Base-by-base conservation (phyloP, 2,888 invertebrate species). In the Alitta virens region DNA sequence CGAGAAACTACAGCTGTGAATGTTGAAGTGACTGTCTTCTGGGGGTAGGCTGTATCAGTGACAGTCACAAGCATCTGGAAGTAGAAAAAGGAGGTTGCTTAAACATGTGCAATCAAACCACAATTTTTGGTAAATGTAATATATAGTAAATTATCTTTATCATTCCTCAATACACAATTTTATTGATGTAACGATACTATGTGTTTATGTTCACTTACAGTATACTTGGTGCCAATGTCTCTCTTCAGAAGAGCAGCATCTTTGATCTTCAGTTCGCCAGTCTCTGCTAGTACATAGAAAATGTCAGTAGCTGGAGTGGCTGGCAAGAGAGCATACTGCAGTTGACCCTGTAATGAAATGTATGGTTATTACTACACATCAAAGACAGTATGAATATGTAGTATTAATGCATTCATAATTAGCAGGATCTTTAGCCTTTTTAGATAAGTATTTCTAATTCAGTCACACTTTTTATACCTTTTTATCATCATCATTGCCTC, bases 241-340 rank as follows among this genome's bases (percentile, higher is more conserved):
- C 63, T 59, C n/a, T 50, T 66, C 27, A 77, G 66, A 12, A 56
- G 26, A 1, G 51, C 51, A 9, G 59, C n/a, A 50, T 72, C 70
- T 38, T 66, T 64, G 25, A 77, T 61, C 16, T 69, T 63, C 42
- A 77, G 70, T 38, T 74, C 70, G n/a, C 78, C 78, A 43, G 71
- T 70, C 16, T 63, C 65, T 16, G 59, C 26, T 53, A 73, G 61
- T 18, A 78, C 71, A 50, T 60, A 66, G 67, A 78, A 78, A 68
- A 75, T 73, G 40, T 69, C 70, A 16, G 75, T 59, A 23, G 63
- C 66, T 2, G 68, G 68, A 3, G 50, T 43, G 18, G 64, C 42
- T 2, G 59, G 59, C 18, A 63, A 14, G 27, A 55, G n/a, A 16
- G 23, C 26, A 52, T 23, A 26, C 52, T 9, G 7, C 49, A 66